These are phyloP conservation scores for Perccottus glenii DNA, from an alignment of 2,113 vertebrate genomes.

Conservation along the genomic window DNA sequence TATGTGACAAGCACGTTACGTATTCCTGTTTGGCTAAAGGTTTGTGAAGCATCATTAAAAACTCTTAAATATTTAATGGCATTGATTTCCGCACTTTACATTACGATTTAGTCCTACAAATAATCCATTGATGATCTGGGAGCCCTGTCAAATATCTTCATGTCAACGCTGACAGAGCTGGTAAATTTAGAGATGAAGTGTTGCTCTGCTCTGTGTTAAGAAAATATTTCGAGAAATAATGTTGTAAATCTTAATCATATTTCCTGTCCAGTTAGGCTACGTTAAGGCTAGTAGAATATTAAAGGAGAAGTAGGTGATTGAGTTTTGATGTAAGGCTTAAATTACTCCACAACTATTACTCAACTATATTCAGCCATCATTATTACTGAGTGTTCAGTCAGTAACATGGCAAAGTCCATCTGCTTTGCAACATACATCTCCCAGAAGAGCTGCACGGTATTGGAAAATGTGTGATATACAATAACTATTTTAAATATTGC, in stretches of 20 bases:
- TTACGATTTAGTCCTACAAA: slow-evolving; percentile 52
- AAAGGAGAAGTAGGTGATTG: not conserved
- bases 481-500: no score
- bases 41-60: slow-evolving; percentile 4
- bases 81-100: slow-evolving; percentile 35
- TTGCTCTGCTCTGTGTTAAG: slow-evolving; percentile 55
- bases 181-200: slow-evolving; percentile 61
- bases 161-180: slow-evolving; percentile 62
- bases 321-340: no score
- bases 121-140: slow-evolving; percentile 64
- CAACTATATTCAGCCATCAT: no score
- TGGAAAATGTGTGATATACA: no score
- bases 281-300: not conserved
- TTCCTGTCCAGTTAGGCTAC: slow-evolving; percentile 1
- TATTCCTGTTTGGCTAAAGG: not conserved
- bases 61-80: slow-evolving; percentile 26
- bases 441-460: no score
- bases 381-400: no score
- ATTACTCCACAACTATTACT: no score
- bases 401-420: no score
- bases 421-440: no score
- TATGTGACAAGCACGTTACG: not conserved
- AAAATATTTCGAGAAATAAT: slow-evolving; percentile 43
- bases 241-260: slow-evolving; percentile 27
- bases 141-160: slow-evolving; percentile 61